Percentiles rank a stretch among this genome's conserved stretches.
phyloP scores from a whole-genome alignment of 35 echinoderm and acorn worm genomes.

The Apostichopus parvimensis region DNA sequence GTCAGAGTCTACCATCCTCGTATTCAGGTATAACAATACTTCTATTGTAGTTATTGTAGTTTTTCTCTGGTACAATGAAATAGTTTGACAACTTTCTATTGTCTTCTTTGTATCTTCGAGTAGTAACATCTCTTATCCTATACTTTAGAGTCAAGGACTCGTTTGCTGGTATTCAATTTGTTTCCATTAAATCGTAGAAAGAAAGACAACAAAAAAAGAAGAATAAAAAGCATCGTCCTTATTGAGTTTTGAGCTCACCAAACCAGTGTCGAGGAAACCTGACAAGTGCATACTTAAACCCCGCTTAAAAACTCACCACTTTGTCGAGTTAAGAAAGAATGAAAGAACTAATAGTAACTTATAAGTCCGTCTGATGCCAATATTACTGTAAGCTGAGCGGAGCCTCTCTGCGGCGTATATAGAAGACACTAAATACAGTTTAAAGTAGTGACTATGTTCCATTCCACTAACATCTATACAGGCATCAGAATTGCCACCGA shows the following conservation, averaged over 20 bases:
- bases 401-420: too few relatives aligned
- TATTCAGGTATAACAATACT: background rate
- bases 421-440: too few relatives aligned
- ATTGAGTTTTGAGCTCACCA: background rate
- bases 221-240: background rate
- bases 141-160: background rate
- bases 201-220: too few relatives aligned
- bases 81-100: slow-evolving; percentile 38
- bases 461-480: too few relatives aligned
- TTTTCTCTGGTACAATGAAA: background rate
- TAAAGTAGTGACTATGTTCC: too few relatives aligned
- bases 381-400: too few relatives aligned
- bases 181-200: background rate
- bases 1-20: background rate
- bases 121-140: slow-evolving; percentile 34
- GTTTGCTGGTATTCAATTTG: background rate
- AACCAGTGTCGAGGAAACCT: background rate
- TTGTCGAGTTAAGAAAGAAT: too few relatives aligned
- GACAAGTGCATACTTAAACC: slow-evolving; percentile 9
- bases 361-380: too few relatives aligned
- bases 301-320: slow-evolving; percentile 1
- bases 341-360: too few relatives aligned
- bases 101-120: background rate
- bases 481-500: too few relatives aligned
- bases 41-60: background rate